Conservation (phyloP, 2,113 vertebrate species). For the Catharus minimus region DNA sequence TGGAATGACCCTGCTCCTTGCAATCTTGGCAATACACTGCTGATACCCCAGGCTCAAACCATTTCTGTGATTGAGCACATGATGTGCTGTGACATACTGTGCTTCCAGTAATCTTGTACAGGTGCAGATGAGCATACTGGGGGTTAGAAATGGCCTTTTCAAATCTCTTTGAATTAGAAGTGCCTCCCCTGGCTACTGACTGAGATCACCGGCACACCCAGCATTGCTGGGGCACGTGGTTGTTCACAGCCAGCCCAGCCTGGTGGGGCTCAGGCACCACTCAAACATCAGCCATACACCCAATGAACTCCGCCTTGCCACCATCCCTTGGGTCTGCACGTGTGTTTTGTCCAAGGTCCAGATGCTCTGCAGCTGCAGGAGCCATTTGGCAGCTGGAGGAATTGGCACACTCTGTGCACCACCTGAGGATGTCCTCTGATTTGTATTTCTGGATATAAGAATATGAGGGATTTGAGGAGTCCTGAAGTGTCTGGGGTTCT, state of each 20-base stretch:
- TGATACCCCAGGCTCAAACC: neutral
- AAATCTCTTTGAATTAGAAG: neutral
- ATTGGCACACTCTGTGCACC: rapidly evolving
- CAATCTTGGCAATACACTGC: rapidly evolving
- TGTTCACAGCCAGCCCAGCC: neutral
- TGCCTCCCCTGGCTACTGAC: neutral
- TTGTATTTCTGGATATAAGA: neutral
- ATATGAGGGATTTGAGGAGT: neutral
- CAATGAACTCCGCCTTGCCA: neutral
- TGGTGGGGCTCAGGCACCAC: neutral
- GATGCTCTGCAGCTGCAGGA: neutral
- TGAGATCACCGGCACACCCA: neutral
- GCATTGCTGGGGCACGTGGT: rapidly evolving
- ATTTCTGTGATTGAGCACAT: neutral
- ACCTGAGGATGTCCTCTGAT: neutral
- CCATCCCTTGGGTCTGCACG: neutral
- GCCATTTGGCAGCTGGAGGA: neutral
- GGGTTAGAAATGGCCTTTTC: neutral
- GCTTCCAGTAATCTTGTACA: neutral
- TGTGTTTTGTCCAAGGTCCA: neutral
- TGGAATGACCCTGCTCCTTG: neutral
- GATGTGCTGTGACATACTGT: neutral
- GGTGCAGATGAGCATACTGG: neutral
- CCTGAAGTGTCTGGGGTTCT: neutral
- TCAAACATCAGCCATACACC: neutral